Evolutionary conservation across 53 echinoderm and acorn worm genomes (phyloP).

Genomic region (Mesocentrotus franciscanus): DNA sequence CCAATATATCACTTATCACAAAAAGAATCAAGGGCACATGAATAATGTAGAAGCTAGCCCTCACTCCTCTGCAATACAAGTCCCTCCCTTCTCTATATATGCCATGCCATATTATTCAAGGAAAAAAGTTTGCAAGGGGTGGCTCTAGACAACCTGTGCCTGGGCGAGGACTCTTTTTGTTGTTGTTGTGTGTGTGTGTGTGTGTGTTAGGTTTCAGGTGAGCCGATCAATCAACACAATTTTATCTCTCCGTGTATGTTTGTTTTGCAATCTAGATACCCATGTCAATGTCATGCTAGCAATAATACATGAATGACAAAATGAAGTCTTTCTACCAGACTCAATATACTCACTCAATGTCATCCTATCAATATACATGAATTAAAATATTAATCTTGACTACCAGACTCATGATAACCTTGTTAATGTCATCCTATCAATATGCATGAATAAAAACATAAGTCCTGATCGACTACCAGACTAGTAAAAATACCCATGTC

Average conservation of each 20-base stretch:
- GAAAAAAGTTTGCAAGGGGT: background rate
- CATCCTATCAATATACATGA: conserved; percentile 3
- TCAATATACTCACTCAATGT: background rate
- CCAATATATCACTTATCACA: background rate
- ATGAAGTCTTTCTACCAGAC: too few relatives aligned
- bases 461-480: too few relatives aligned
- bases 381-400: background rate
- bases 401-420: background rate
- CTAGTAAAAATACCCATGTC: too few relatives aligned
- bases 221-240: conserved; percentile 50
- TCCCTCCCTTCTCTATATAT: background rate
- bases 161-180: background rate
- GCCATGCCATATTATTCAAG: background rate
- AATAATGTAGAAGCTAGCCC: background rate
- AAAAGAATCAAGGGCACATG: background rate
- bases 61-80: background rate
- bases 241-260: conserved; percentile 45
- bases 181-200: too few relatives aligned
- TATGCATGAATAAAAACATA: too few relatives aligned
- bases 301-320: background rate
- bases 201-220: conserved; percentile 13
- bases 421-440: too few relatives aligned
- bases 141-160: background rate
- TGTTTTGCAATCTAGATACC: conserved; percentile 46
- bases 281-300: conserved; percentile 33